Evolutionary conservation across 2,888 invertebrate genomes (phyloP), one percentile per base, ranked within the genome.

Genomic region (Drosophila tripunctata): DNA sequence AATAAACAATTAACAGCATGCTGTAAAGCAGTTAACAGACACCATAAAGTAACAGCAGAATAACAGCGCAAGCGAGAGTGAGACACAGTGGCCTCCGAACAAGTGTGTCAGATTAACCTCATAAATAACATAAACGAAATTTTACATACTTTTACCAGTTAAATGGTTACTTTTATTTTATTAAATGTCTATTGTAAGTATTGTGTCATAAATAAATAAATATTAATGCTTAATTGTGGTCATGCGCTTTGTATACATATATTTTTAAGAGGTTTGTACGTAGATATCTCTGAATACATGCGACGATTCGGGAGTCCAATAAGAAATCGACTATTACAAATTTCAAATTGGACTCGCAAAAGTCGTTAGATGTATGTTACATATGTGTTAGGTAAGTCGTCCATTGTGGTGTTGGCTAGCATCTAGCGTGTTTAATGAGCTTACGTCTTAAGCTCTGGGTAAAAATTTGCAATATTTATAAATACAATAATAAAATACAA

Each of bases 251-350:
- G 22, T 72, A n/a, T 43, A 10, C 14, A 33, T 48, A 14, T 31
- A 30, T 38, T 51, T 66, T 55, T 30, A 54, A 70, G 57, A 61
- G 67, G 61, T 64, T 65, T 67, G 44, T 57, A 72, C 54, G 64
- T 66, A 63, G 58, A 60, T n/a, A n/a, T n/a, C n/a, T 22, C 60
- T 64, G 79, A 85, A 64, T 48, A 81, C 48, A 60, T 57, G 58
- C 75, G 85, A 89, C 91, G 90, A 90, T 90, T 91, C 91, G 91
- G 89, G 90, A 91, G 91, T 91, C 91, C 87, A 91, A 91, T 91
- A 80, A 81, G 90, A 90, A 91, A 90, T 10, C 43, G 3, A 19
- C 2, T 7, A 17, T 4, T 19, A 2, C 19, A 15, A 14, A 56
- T 89, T 91, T 91, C 91, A 83, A 88, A 91, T 91, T 88, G 89